Conservation (phyloP, 2,113 vertebrate genomes). For the Siniperca chuatsi region DNA sequence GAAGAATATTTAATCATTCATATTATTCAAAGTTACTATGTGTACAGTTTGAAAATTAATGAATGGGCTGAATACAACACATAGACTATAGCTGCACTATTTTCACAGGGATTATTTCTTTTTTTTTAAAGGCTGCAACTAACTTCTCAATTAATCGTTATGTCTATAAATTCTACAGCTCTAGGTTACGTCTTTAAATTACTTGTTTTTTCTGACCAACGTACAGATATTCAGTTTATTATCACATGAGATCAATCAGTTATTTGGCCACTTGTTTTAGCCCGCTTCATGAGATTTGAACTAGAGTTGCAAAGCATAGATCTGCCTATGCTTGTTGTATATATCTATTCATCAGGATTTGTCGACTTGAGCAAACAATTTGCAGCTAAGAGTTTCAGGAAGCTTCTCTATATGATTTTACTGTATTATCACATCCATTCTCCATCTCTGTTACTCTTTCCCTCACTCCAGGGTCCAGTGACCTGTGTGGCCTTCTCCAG, state of each 20-base stretch:
- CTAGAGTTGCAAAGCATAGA: background rate
- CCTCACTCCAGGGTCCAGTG: conserved; percentile 87
- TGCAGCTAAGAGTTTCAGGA: background rate
- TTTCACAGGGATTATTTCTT: background rate
- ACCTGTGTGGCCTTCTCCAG: conserved; percentile 92
- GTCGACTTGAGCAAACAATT: background rate
- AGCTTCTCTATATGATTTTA: background rate
- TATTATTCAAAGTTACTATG: conserved; percentile 13
- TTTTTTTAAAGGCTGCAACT: background rate
- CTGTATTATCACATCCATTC: background rate
- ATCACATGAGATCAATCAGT: background rate
- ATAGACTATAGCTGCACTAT: background rate
- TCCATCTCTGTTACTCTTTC: background rate
- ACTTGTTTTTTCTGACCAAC: background rate
- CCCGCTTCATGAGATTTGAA: background rate
- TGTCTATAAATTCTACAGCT: background rate
- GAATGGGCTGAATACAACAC: background rate
- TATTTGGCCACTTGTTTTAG: background rate
- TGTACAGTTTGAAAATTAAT: conserved; percentile 6
- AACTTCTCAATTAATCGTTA: background rate
- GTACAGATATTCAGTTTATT: background rate
- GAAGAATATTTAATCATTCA: conserved; percentile 13
- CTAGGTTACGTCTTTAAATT: background rate
- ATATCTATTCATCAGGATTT: background rate
- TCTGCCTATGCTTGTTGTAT: background rate